Base-by-base conservation (phyloP, 2,888 invertebrate genomes). In the Mongoloraphidia duomilia region DNA sequence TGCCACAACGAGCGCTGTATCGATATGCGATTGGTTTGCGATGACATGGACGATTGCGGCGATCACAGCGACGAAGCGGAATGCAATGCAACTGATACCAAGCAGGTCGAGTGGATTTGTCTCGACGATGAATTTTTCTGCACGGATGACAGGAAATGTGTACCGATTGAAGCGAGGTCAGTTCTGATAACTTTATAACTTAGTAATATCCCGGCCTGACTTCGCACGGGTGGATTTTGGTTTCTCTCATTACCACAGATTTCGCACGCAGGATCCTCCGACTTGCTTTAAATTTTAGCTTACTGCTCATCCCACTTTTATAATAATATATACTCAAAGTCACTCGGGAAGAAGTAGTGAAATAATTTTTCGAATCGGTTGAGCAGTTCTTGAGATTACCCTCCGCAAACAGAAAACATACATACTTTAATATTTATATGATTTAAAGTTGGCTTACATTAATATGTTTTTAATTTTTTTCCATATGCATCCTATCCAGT, bases 1-100 rank as follows among this genome's bases (percentile, higher is more conserved):
- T 71, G 77, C 56, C 55, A 55, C 2, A 75, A 74, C 58, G 73
- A 75, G 1, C 69, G 70, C 47, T 82, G 82, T 56, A 66, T 82
- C 44, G 74, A 76, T 50, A 56, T 52, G 0, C 55, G 57, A 2
- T 60, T 80, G 4, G 62, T 69, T 1, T 81, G 84, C 60, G 75
- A 84, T 60, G 66, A 68, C 1, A 58, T 68, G 45, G 67, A 77
- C 51, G 76, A 80, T 57, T 79, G 79, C 50, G 74, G 73, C 0
- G 79, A 79, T 55, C 56, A 62, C 41, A 73, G 74, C 0, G 79
- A 79, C 52, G 79, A 79, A 56, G 14, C 58, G 0, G 56, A 66
- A 47, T 77, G 77, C 53, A 56, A 46, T 0, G 49, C 49, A 0
- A 26, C 26, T 26, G 26, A 26, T 26, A 26, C 26, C 3, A 1